phyloP scores from a whole-genome alignment of 2,113 vertebrate species.

The Xenus cinereus region DNA sequence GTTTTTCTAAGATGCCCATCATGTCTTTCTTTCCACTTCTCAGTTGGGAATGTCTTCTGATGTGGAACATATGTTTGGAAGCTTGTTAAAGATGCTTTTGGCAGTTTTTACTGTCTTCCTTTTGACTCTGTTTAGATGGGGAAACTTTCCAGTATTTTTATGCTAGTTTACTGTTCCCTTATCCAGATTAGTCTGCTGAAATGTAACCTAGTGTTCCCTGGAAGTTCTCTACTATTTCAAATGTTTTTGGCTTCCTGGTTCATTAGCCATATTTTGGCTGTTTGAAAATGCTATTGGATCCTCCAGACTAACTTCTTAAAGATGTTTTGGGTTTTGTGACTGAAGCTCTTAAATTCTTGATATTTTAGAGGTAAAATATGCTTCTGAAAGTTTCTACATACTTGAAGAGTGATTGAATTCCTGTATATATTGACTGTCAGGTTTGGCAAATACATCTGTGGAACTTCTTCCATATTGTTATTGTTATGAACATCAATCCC shows the following conservation, averaged over 20 bases:
- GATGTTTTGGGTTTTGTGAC: background rate
- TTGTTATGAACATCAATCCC: background rate
- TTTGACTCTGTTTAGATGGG: background rate
- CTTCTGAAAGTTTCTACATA: background rate
- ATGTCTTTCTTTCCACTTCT: constrained; percentile 27
- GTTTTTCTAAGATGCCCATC: background rate
- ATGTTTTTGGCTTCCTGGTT: background rate
- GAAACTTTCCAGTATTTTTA: constrained; percentile 19
- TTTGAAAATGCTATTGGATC: background rate
- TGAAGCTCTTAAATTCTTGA: background rate
- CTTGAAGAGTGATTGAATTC: background rate
- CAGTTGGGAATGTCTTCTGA: constrained; percentile 49
- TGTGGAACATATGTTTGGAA: constrained; percentile 59
- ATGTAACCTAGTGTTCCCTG: constrained; percentile 10
- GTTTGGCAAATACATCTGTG: background rate
- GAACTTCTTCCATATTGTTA: background rate
- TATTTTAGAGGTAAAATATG: background rate
- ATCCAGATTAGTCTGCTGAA: constrained; percentile 4
- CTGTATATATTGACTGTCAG: constrained; percentile 7
- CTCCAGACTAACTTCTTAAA: background rate
- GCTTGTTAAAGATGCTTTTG: constrained; percentile 28
- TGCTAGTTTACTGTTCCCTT: background rate
- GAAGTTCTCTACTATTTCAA: constrained; percentile 9
- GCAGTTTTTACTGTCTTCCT: background rate
- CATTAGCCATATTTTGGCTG: background rate